These are phyloP conservation scores for Tribolium freemani DNA, from an alignment of 2,888 invertebrate species.

Conservation along the genomic window DNA sequence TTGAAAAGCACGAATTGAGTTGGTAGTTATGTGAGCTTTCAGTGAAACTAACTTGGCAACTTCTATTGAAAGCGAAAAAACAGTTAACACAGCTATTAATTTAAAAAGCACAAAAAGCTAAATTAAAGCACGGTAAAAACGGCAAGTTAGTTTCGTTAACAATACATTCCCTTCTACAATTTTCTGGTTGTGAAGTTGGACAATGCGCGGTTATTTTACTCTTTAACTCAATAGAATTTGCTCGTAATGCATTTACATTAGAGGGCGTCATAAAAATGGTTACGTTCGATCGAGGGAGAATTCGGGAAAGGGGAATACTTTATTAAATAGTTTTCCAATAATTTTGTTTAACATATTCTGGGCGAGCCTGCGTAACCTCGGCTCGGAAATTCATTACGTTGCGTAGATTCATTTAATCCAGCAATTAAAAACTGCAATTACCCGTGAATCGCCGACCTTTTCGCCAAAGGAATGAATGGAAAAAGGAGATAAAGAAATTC, in stretches of 20 bases:
- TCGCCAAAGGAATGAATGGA: constrained; percentile 26
- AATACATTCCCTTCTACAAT: constrained; percentile 22
- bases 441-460: constrained; percentile 23
- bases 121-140: constrained; percentile 29
- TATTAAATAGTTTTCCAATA: constrained; percentile 18
- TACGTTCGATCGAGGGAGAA: not conserved
- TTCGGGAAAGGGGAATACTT: constrained; percentile 13
- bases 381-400: constrained; percentile 29
- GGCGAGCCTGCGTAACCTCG: not conserved
- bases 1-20: constrained; percentile 37
- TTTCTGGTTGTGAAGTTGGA: constrained; percentile 2
- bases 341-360: constrained; percentile 16
- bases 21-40: constrained; percentile 32
- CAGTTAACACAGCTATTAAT: constrained; percentile 38
- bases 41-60: constrained; percentile 34
- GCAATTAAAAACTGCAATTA: constrained; percentile 40
- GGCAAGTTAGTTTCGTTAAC: constrained; percentile 36
- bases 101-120: constrained; percentile 40
- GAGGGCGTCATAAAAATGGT: not conserved
- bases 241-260: constrained; percentile 3
- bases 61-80: constrained; percentile 32
- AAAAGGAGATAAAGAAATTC: constrained; percentile 31
- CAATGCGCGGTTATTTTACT: constrained; percentile 18
- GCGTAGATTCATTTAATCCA: constrained; percentile 36
- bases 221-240: constrained; percentile 6